Evolutionary conservation across 2,888 invertebrate species (phyloP), one percentile per base, ranked within the genome.

Genomic region (Halictus ligatus): DNA sequence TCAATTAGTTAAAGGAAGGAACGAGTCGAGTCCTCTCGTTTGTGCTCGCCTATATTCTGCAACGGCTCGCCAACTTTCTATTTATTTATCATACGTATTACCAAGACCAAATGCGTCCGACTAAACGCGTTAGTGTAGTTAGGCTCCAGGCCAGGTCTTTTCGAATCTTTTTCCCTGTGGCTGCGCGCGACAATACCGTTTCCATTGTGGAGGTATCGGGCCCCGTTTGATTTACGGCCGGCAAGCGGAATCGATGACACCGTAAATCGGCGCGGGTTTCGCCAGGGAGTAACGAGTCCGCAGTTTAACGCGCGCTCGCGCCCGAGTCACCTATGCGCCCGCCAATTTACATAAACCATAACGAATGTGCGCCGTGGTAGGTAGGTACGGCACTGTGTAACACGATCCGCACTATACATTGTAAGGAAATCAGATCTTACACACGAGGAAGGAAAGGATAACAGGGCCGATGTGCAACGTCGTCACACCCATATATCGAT

Each of bases 401-500:
- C 88, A 67, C 83, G 91, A 91, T 91, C 83, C 80, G 78, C 76
- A 46, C 85, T 73, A 67, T 88, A 89, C 81, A 90, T 91, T 88
- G 88, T 87, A 85, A 84, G 88, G 89, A 91, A 91, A 91, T 91
- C 89, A 90, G 91, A 90, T 90, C 90, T 88, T 81, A 79, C 85
- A 82, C 81, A 89, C 83, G 84, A 91, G 87, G 90, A 90, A 87
- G 87, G 87, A 87, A 90, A 89, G 83, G 83, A 89, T 88, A 86
- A 81, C 84, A 86, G 77, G 74, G 83, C 83, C 78, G 87, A 89
- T 85, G 86, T 86, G 82, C 81, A 74, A 78, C 84, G 73, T 86
- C 84, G 78, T 87, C 87, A 84, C 85, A 74, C 87, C 88, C 88
- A 81, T 84, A 71, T 83, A 85, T 89, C 85, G 85, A 83, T 85